A percentile compares a stretch with the other conserved stretches of the same genome.
phyloP scores from a whole-genome alignment of 2,888 invertebrate genomes.

The Tachina lurida region DNA sequence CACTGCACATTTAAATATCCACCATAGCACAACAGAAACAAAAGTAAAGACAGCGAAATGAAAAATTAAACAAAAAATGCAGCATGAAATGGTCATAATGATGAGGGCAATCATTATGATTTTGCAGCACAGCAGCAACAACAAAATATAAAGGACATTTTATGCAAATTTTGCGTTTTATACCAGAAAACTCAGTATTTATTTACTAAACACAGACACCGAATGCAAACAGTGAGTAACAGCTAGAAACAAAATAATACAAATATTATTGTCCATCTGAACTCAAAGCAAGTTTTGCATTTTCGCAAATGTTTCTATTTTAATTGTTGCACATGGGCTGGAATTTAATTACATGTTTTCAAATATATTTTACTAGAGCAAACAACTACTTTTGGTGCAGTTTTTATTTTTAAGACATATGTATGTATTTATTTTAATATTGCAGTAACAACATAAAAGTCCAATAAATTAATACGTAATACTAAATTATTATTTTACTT shows the following conservation, averaged over 20 bases:
- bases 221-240: conserved; percentile 27
- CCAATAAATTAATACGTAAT: background rate
- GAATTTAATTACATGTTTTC: background rate
- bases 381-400: background rate
- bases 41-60: conserved; percentile 12
- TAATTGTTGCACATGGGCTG: background rate
- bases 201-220: conserved; percentile 44
- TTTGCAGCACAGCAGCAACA: background rate
- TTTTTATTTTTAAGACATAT: too few species aligned
- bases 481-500: too few species aligned
- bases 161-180: conserved; percentile 53
- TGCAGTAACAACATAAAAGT: background rate
- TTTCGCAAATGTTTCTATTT: background rate
- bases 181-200: conserved; percentile 55
- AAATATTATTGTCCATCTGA: conserved; percentile 3
- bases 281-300: background rate
- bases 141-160: background rate
- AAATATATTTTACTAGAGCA: conserved; percentile 7
- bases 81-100: background rate
- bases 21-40: conserved; percentile 18
- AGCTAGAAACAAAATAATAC: conserved; percentile 20
- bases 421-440: background rate
- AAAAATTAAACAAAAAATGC: conserved; percentile 19
- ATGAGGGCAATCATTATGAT: background rate
- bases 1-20: conserved; percentile 54